Evolutionary conservation across 1,140 invertebrate species (phyloP).

Genomic region (Cotesia vestalis): DNA sequence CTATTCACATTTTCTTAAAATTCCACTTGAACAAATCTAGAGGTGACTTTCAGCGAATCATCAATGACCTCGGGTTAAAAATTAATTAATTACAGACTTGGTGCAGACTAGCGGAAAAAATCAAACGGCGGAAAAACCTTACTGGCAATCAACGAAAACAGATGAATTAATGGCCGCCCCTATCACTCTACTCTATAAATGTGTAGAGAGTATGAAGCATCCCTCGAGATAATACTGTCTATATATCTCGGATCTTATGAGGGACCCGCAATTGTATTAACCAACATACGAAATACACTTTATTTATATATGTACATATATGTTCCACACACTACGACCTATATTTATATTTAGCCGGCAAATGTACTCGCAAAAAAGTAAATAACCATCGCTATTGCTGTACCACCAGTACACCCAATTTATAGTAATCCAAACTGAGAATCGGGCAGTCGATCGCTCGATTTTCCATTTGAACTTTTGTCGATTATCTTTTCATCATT

Average conservation of each 20-base stretch:
- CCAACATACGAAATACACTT: background rate
- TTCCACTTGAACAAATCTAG: too few relatives aligned
- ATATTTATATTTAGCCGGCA: constrained; percentile 31
- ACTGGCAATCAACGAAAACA: constrained; percentile 54
- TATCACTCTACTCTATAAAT: constrained; percentile 48
- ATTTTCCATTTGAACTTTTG: constrained; percentile 45
- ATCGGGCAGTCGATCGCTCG: constrained; percentile 31
- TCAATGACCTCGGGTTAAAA: constrained; percentile 53
- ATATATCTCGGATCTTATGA: too few relatives aligned
- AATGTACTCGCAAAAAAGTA: constrained; percentile 27
- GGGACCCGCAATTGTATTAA: too few relatives aligned
- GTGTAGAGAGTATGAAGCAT: background rate
- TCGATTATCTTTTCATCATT: constrained; percentile 22
- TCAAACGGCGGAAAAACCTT: constrained; percentile 4
- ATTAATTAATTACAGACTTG: constrained; percentile 55
- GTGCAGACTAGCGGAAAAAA: constrained; percentile 45
- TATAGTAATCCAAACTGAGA: too few relatives aligned
- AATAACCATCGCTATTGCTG: too few relatives aligned
- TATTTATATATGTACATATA: background rate
- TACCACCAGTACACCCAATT: too few relatives aligned
- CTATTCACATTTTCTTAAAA: too few relatives aligned
- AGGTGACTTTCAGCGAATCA: too few relatives aligned
- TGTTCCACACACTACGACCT: constrained; percentile 11
- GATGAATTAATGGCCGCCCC: constrained; percentile 59
- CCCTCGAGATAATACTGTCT: background rate